Base-by-base conservation (phyloP, 2,888 invertebrate species). In the Erebia ligea region DNA sequence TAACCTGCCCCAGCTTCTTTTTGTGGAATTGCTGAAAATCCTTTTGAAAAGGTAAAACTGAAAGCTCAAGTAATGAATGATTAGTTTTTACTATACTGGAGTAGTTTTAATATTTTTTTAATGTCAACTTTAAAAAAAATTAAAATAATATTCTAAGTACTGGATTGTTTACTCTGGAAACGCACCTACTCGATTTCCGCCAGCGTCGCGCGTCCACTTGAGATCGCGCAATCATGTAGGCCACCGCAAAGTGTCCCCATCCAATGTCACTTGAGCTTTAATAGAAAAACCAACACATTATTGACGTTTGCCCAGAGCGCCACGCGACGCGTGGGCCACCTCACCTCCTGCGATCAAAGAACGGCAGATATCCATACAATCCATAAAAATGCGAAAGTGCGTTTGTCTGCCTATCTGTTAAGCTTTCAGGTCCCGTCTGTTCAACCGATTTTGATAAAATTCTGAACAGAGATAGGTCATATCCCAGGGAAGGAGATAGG, bases 221-320 rank as follows among this genome's bases (percentile, higher is more conserved):
- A 45, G 69, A 77, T 25, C 34, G 61, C 11, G 76, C 75, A 75
- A 76, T 70, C 74, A 79, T 77, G 79, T 76, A 75, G 77, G 76
- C 78, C 79, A 76, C 76, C 77, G 67, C 70, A 74, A 74, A 73
- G 71, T 67, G 21, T 54, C 65, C 61, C 65, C 67, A 68, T 67
- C 66, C 57, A 66, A 71, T 67, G 66, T 57, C 73, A 73, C 70
- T 73, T 45, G 67, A 67, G 54, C 25, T 25, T 62, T 62, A 61
- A 61, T 61, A 61, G 61, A 61, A 61, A 61, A 61, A 61, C 45
- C 61, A 61, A 61, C 61, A 61, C 61, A 61, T 61, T 61, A 61
- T 45, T 13, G 42, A 45, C 13, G 61, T 61, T 61, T 61, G 61
- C 17, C 17, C 61, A 45, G 1, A 45, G 0, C 17, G 42, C 61